Base-by-base conservation (phyloP, 1,140 invertebrate genomes). In the Spodoptera frugiperda region DNA sequence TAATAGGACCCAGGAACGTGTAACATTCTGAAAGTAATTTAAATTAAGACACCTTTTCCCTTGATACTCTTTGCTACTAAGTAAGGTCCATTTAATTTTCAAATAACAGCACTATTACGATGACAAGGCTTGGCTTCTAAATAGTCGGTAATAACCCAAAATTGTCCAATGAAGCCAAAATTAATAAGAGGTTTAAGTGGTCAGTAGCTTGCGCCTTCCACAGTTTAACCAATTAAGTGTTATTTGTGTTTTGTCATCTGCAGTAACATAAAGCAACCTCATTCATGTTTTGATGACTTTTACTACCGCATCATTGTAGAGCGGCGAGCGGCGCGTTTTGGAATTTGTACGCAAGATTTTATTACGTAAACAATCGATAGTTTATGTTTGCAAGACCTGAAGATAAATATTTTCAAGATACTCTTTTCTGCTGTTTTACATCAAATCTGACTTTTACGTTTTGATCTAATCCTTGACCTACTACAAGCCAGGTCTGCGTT, bases 311-410 rank as follows among this genome's bases (percentile, higher is more conserved):
- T 19, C 1, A 10, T 21, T 55, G 11, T 10, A 55, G 6, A 25
- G 19, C 54, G 11, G 25, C 11, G 21, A 39, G 33, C 9, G 33
- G 33, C 33, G 33, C 5, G 6, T 39, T 25, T 25, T 6, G 33
- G 33, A 6, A 39, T 39, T 39, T 25, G 3, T 25, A 55, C 19
- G 25, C 14, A 55, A 3, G 2, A 55, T 54, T 30, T 25, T 55
- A 55, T 55, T 55, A 25, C 21, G 54, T 55, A 55, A 25, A 55
- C 54, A 25, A 55, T 55, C n/a, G 30, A 61, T 44, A 61, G 9
- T 44, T 44, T 55, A 39, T 39, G 33, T 39, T 39, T 39, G 0
- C 33, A 39, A 39, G 33, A 39, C 33, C 6, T 39, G 9, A 39
- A 39, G 33, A 39, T 39, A 39, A 39, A 39, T 39, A 39, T 39